Conservation (phyloP, 2,113 vertebrate species). For the Notiomystis cincta region DNA sequence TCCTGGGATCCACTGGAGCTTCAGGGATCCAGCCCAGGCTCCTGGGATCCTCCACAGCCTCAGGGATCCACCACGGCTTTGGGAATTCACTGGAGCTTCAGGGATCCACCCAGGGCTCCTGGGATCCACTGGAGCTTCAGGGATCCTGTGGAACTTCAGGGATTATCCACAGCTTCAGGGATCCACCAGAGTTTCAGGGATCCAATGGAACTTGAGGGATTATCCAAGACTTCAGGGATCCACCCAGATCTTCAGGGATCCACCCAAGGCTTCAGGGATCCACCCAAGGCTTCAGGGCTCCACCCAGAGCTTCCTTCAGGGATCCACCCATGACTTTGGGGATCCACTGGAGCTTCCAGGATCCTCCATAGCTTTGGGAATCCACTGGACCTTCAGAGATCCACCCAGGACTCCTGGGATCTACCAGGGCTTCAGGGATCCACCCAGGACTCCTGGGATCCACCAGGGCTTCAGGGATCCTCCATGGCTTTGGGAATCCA, state of each 20-base stretch:
- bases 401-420: background rate
- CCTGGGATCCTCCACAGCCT: background rate
- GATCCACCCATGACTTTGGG: background rate
- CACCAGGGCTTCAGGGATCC: background rate
- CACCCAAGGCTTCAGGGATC: background rate
- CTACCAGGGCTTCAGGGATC: background rate
- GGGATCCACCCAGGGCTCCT: background rate
- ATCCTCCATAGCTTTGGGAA: fast-evolving
- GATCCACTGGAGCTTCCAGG: background rate
- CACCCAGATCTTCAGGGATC: too few species aligned
- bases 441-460: fast-evolving
- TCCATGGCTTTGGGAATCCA: too few species aligned
- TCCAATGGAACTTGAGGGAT: too few species aligned
- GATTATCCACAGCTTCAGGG: background rate
- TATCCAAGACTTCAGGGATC: background rate
- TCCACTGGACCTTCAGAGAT: too few species aligned
- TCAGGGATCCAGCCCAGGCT: too few species aligned
- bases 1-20: background rate
- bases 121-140: background rate
- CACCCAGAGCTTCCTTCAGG: background rate
- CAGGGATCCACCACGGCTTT: too few species aligned
- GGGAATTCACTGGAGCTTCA: too few species aligned
- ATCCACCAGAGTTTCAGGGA: background rate
- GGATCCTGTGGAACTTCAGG: background rate
- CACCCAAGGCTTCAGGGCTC: too few species aligned